Percentiles rank a stretch among this genome's conserved stretches.
phyloP scores from a whole-genome alignment of 2,888 invertebrate genomes.

The Eupithecia insigniata region DNA sequence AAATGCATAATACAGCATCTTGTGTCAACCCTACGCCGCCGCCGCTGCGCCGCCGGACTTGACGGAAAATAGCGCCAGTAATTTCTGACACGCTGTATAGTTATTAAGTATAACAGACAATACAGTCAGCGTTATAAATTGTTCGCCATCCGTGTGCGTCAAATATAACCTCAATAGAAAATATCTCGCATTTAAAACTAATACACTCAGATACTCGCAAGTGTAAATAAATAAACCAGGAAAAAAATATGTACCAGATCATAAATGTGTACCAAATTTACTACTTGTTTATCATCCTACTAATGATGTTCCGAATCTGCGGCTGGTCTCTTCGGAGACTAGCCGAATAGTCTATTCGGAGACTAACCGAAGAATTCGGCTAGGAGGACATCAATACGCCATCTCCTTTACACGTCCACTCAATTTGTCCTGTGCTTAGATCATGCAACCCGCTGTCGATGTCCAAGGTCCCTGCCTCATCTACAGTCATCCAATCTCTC shows the following conservation, averaged over 20 bases:
- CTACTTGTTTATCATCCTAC: not conserved
- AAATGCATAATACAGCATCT: not conserved
- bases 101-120: not conserved
- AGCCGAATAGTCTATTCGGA: too few relatives aligned
- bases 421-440: not conserved
- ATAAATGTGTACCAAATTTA: not conserved
- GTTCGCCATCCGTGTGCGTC: not conserved
- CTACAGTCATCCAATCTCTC: not conserved
- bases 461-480: too few relatives aligned
- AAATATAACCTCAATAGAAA: not conserved
- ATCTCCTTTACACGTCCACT: not conserved
- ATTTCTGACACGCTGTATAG: not conserved
- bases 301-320: too few relatives aligned
- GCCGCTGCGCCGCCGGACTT: not conserved
- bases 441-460: too few relatives aligned
- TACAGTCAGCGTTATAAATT: slow-evolving; percentile 5
- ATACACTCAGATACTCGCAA: not conserved
- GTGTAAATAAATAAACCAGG: not conserved
- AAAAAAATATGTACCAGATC: too few relatives aligned
- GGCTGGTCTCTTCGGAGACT: too few relatives aligned
- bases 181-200: not conserved
- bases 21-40: slow-evolving; percentile 7
- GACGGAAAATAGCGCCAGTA: slow-evolving; percentile 11
- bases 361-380: too few relatives aligned
- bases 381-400: too few relatives aligned